These are phyloP conservation scores for Volucella bombylans DNA, from an alignment of 2,888 invertebrate genomes.

Conservation along the genomic window DNA sequence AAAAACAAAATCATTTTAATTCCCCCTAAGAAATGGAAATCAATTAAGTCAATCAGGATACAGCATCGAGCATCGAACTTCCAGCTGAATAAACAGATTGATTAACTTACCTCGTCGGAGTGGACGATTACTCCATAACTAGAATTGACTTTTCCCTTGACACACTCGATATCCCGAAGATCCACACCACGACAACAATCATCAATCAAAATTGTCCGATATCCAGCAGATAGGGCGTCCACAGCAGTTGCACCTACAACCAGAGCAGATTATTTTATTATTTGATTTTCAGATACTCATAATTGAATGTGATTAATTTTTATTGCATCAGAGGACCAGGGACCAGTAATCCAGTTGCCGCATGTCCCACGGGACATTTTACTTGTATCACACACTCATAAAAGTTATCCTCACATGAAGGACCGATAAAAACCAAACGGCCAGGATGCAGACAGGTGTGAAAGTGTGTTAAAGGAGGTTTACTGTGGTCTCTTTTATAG, in stretches of 20 bases:
- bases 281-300: too few species aligned
- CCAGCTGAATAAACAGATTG: slow-evolving; percentile 29
- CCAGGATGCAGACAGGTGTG: slow-evolving; percentile 40
- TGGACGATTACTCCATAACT: slow-evolving; percentile 92
- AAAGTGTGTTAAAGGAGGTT: not conserved
- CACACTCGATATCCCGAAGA: slow-evolving; percentile 91
- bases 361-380: slow-evolving; percentile 11
- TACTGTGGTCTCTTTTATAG: slow-evolving; percentile 24
- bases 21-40: not conserved
- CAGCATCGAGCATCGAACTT: too few species aligned
- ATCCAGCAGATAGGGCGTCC: slow-evolving; percentile 94
- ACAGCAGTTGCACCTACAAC: slow-evolving; percentile 90
- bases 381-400: not conserved
- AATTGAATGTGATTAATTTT: too few species aligned
- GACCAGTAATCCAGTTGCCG: too few species aligned
- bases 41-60: not conserved
- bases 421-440: not conserved
- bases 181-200: slow-evolving; percentile 96
- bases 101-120: slow-evolving; percentile 86
- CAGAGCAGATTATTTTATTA: not conserved
- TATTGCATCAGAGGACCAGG: too few species aligned
- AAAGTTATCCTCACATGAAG: not conserved
- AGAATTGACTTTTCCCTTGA: slow-evolving; percentile 88
- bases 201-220: slow-evolving; percentile 93
- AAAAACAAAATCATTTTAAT: slow-evolving; percentile 7